Base-by-base conservation (phyloP, 2,797 vertebrate species). In the Enteromius trimaculatus region DNA sequence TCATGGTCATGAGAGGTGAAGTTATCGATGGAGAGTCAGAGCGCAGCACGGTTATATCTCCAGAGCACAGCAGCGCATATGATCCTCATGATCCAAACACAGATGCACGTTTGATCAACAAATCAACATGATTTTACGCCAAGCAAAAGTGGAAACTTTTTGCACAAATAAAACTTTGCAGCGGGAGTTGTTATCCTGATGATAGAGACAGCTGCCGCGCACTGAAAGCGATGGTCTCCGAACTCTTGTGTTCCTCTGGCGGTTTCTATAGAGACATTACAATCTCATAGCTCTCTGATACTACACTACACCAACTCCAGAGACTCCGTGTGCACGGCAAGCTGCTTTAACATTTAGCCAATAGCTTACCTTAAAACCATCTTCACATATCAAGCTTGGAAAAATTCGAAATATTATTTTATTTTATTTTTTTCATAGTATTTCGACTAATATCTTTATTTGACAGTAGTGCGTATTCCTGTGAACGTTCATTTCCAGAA, bases 181-280 rank as follows among this genome's bases (percentile, higher is more conserved):
- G 19, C 1, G 16, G 3, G 9, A 58, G 51, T 14, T 58, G 16
- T 58, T 70, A 9, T 58, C 14, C 21, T 70, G 16, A 21, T 44
- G 37, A 8, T 1, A 44, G 9, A 58, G 51, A 60, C 29, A 70
- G 37, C 17, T 31, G 9, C n/a, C 1, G 8, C 60, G 71, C 44
- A 66, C n/a, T 42, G 23, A 13, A 37, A 44, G 29, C 34, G 76
- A 71, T 88, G 82, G 87, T 91, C 91, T 87, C 26, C 91, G 89
- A 93, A 79, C 82, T 90, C 88, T 86, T 89, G 88, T 93, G 91
- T 92, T 81, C 83, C 74, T 85, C 44, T 83, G 87, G 89, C 86
- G 65, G 93, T 94, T 89, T 88, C 93, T 91, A 94, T 93, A 92
- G 93, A 79, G 93, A 94, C 93, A 82, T 83, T 17, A 77, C 65